Evolutionary conservation across 2,888 invertebrate species (phyloP).

Genomic region (Ceriagrion tenellum): DNA sequence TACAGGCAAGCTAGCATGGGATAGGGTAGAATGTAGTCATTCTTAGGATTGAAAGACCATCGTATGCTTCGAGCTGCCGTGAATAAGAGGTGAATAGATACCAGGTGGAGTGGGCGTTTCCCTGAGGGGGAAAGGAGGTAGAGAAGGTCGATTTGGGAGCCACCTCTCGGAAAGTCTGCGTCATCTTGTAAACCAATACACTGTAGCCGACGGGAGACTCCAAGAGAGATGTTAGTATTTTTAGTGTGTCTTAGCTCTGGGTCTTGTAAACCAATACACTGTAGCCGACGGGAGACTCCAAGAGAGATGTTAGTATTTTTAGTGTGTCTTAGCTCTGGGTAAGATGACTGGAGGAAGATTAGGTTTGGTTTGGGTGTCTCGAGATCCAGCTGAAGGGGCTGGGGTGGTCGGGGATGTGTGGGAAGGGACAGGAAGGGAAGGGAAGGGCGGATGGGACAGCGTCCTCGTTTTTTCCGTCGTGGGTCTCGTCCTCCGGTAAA

Average conservation of each 20-base stretch:
- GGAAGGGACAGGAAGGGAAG: neutral
- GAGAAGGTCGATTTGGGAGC: neutral
- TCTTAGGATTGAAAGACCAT: too few species aligned
- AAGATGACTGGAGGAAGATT: neutral
- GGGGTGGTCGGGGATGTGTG: neutral
- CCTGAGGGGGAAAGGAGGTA: neutral
- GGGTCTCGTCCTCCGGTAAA: neutral
- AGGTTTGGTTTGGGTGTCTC: neutral
- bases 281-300: conserved; percentile 23
- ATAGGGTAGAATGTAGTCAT: too few species aligned
- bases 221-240: neutral
- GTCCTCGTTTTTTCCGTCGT: too few species aligned
- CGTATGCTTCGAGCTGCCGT: neutral
- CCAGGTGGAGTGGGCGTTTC: neutral
- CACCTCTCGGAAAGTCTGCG: neutral
- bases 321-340: neutral
- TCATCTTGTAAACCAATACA: neutral
- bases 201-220: conserved; percentile 21
- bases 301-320: neutral
- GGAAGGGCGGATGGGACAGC: neutral
- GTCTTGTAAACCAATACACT: neutral
- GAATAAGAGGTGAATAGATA: neutral
- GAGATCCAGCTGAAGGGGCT: too few species aligned
- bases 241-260: too few species aligned
- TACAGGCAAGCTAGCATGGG: too few species aligned